Percentiles rank a stretch among this genome's conserved stretches.
Evolutionary conservation across 2,113 vertebrate species (phyloP).

Genomic region (Istiophorus platypterus): DNA sequence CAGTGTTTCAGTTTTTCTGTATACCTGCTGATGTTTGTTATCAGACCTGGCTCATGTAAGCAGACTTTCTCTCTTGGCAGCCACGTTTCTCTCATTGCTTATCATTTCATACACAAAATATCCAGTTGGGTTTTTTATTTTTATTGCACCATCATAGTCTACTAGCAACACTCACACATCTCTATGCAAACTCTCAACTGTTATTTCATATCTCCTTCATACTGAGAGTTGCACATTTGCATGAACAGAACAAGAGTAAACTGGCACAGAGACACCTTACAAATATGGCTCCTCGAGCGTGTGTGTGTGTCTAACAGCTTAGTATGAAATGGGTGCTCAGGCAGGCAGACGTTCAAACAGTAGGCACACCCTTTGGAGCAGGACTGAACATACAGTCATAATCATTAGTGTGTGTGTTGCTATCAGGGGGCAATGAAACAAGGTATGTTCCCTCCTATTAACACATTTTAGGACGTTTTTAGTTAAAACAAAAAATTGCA

Average conservation of each 20-base stretch:
- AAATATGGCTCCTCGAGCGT: not conserved
- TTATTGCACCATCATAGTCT: not conserved
- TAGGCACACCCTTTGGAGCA: slow-evolving; percentile 68
- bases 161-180: not conserved
- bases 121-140: not conserved
- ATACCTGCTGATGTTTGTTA: slow-evolving; percentile 67
- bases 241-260: not conserved
- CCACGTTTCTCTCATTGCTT: not conserved
- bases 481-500: slow-evolving; percentile 10
- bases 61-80: slow-evolving; percentile 35
- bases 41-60: slow-evolving; percentile 13
- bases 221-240: slow-evolving; percentile 49
- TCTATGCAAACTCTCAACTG: slow-evolving; percentile 23
- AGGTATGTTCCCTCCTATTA: slow-evolving; percentile 65
- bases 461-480: slow-evolving; percentile 56
- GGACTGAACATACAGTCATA: slow-evolving; percentile 55
- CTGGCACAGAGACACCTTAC: not conserved
- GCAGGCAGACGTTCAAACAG: slow-evolving; percentile 36
- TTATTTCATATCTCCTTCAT: slow-evolving; percentile 1
- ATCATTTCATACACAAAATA: not conserved
- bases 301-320: slow-evolving; percentile 19
- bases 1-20: slow-evolving; percentile 46
- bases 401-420: slow-evolving; percentile 14
- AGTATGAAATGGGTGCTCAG: slow-evolving; percentile 6
- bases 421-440: slow-evolving; percentile 60